Conservation (phyloP, 2,113 vertebrate species). For the Colius striatus region DNA sequence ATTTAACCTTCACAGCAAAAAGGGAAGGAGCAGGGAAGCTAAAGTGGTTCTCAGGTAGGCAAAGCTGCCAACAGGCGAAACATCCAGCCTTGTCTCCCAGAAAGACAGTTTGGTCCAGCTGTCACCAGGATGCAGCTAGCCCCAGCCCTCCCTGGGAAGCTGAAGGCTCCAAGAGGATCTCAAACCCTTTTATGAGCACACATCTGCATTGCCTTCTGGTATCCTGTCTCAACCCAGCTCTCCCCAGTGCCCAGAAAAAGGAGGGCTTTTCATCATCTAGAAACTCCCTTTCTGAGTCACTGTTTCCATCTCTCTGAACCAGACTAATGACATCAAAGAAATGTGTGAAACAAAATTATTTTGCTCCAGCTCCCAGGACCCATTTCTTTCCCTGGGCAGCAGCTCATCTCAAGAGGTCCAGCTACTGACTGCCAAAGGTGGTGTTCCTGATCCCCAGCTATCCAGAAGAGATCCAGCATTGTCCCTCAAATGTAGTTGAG, state of each 20-base stretch:
- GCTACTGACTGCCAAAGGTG: background rate
- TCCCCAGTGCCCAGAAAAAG: accelerated
- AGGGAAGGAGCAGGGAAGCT: background rate
- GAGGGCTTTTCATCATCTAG: background rate
- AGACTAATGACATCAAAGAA: background rate
- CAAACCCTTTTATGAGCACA: background rate
- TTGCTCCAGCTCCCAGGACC: background rate
- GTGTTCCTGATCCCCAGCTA: background rate
- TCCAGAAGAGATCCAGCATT: background rate
- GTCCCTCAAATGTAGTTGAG: background rate
- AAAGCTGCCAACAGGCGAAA: background rate
- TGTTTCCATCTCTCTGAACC: background rate
- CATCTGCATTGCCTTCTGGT: background rate
- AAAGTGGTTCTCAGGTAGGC: background rate
- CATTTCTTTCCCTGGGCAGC: background rate
- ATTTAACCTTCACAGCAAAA: background rate
- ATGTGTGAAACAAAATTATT: accelerated
- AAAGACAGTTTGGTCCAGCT: background rate
- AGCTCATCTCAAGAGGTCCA: background rate
- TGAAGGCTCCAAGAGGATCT: background rate
- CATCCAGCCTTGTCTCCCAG: background rate
- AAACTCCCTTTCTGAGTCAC: background rate
- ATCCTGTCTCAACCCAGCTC: background rate
- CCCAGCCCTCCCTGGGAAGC: background rate
- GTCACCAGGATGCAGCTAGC: background rate